A percentile compares a stretch with the other conserved stretches of the same genome.
phyloP scores from a whole-genome alignment of 1,140 invertebrate species.

The Lutraria rhynchaena region DNA sequence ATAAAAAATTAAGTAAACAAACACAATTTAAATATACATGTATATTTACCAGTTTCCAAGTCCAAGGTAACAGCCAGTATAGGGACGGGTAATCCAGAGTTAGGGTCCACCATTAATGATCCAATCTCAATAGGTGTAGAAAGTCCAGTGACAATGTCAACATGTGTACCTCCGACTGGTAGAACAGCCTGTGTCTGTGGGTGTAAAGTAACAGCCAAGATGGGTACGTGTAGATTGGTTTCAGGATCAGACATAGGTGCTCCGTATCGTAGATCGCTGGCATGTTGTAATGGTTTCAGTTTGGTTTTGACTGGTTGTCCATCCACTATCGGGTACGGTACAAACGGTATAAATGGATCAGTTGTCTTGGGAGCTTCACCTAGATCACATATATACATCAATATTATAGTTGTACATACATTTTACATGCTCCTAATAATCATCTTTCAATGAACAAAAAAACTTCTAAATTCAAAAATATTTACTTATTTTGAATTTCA shows the following conservation, averaged over 20 bases:
- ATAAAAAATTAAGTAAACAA: no score
- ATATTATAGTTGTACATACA: no score
- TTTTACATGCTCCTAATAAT: no score
- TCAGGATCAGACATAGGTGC: conserved; percentile 76
- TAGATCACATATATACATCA: neutral
- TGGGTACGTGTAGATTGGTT: conserved; percentile 78
- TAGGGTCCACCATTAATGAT: conserved; percentile 78
- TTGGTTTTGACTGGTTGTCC: conserved; percentile 70
- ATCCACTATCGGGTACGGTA: conserved; percentile 74
- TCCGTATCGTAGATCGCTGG: conserved; percentile 74
- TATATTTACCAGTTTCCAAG: conserved; percentile 67
- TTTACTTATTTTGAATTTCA: no score
- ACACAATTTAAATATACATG: no score
- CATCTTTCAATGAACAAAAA: no score
- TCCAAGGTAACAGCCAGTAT: conserved; percentile 76
- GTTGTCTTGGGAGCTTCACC: conserved; percentile 74
- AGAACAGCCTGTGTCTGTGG: conserved; percentile 76
- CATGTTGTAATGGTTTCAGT: conserved; percentile 72
- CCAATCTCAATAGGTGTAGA: conserved; percentile 78
- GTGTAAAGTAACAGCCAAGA: conserved; percentile 78
- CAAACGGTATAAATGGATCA: conserved; percentile 76
- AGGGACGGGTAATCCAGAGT: conserved; percentile 74
- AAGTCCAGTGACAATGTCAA: conserved; percentile 77
- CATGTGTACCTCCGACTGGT: conserved; percentile 77
- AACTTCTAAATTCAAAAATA: no score